Evolutionary conservation across 2,797 vertebrate species (phyloP).

Genomic region (Spondyliosoma cantharus): DNA sequence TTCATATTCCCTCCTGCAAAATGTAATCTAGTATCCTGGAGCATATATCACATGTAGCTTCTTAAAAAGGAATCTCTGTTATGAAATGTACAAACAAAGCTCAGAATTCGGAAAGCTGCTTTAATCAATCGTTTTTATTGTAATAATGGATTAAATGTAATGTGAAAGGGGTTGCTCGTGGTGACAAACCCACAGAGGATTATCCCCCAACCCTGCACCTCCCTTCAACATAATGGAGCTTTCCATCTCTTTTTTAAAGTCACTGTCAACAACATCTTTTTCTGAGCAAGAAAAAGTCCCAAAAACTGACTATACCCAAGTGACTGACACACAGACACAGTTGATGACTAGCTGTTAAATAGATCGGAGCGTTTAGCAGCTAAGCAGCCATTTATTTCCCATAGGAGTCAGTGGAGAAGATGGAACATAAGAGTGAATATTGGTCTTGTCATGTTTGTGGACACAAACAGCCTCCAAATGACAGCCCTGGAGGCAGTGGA

Average conservation of each 20-base stretch:
- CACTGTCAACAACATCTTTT: neutral
- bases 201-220: neutral
- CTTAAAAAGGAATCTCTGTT: neutral
- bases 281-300: neutral
- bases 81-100: constrained; percentile 4
- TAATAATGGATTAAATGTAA: constrained; percentile 14
- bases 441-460: neutral
- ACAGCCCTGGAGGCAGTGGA: neutral
- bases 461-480: neutral
- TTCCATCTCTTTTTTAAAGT: neutral
- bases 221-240: neutral
- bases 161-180: neutral
- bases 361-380: neutral
- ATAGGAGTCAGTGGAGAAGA: neutral
- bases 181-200: neutral
- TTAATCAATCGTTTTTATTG: constrained; percentile 7
- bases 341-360: neutral
- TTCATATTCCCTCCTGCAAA: constrained; percentile 17
- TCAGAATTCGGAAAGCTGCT: constrained; percentile 6
- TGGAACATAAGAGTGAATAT: neutral
- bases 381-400: neutral
- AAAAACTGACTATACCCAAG: neutral
- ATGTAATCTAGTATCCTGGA: constrained; percentile 10
- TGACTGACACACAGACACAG: neutral
- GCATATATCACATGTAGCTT: neutral